These are phyloP conservation scores for Pharmacophagus antenor DNA, from an alignment of 2,888 invertebrate species.

Conservation along the genomic window DNA sequence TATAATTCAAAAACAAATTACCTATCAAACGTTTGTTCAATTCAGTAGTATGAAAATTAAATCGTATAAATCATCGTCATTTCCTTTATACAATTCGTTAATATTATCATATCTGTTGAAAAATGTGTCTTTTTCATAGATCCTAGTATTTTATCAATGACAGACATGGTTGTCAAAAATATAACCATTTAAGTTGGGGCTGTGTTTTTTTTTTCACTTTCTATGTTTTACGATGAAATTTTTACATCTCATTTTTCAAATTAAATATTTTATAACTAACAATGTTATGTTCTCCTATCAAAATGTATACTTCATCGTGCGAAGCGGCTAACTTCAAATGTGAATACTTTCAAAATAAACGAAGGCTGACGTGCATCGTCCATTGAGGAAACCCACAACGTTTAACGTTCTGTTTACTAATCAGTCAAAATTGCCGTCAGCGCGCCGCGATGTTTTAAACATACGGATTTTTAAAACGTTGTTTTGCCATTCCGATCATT, in stretches of 20 bases:
- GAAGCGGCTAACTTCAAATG: slow-evolving; percentile 16
- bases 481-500: slow-evolving; percentile 50
- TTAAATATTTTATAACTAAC: neutral
- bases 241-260: neutral
- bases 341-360: slow-evolving; percentile 6
- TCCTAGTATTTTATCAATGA: too few relatives aligned
- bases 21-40: too few relatives aligned
- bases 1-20: too few relatives aligned
- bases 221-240: too few relatives aligned
- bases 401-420: slow-evolving; percentile 27
- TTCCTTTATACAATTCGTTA: too few relatives aligned
- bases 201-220: too few relatives aligned
- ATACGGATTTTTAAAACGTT: slow-evolving; percentile 27
- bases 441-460: slow-evolving; percentile 22
- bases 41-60: too few relatives aligned
- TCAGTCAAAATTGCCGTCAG: slow-evolving; percentile 24
- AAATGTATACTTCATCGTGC: neutral
- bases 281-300: neutral
- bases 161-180: too few relatives aligned
- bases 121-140: too few relatives aligned
- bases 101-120: too few relatives aligned
- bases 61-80: too few relatives aligned
- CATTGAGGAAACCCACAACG: slow-evolving; percentile 20
- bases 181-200: too few relatives aligned
- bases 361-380: slow-evolving; percentile 1